These are phyloP conservation scores for Halcyon smyrnensis DNA, from an alignment of 2,797 vertebrate species.

Conservation along the genomic window DNA sequence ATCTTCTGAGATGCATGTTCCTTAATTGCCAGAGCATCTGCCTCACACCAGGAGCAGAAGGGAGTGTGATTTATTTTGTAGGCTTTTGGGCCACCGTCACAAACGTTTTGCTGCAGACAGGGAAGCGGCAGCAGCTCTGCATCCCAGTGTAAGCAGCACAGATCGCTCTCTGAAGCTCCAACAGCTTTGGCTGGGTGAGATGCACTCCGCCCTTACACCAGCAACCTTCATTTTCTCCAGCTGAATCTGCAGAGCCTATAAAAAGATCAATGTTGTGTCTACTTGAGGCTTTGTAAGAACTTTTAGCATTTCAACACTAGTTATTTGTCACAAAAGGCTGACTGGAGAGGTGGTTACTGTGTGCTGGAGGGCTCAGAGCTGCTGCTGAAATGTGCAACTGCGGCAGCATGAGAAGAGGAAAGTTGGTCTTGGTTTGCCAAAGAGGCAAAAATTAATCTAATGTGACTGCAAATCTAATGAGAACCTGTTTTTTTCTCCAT, in stretches of 20 bases:
- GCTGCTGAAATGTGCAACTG: background rate
- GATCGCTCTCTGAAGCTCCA: background rate
- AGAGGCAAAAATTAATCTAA: constrained; percentile 13
- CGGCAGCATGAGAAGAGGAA: background rate
- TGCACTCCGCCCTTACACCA: rapidly evolving
- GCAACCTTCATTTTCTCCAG: background rate
- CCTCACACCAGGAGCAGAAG: background rate
- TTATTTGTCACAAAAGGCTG: background rate
- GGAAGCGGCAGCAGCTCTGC: background rate
- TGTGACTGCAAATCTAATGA: background rate
- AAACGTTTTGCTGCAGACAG: background rate
- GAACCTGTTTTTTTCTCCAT: background rate
- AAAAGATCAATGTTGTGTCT: background rate
- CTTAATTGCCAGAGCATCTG: background rate
- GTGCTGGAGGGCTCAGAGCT: background rate
- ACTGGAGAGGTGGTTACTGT: background rate
- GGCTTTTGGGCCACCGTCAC: rapidly evolving
- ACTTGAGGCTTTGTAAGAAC: background rate
- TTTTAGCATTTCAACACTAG: background rate
- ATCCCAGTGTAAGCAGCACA: background rate
- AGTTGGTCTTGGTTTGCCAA: background rate
- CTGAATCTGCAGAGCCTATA: background rate
- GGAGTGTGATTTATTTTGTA: background rate
- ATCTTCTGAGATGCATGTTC: background rate
- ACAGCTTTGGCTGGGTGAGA: background rate